Percentiles rank a stretch among this genome's conserved stretches.
Evolutionary conservation across 2,888 invertebrate species (phyloP).

Genomic region (Alsophila aescularia): DNA sequence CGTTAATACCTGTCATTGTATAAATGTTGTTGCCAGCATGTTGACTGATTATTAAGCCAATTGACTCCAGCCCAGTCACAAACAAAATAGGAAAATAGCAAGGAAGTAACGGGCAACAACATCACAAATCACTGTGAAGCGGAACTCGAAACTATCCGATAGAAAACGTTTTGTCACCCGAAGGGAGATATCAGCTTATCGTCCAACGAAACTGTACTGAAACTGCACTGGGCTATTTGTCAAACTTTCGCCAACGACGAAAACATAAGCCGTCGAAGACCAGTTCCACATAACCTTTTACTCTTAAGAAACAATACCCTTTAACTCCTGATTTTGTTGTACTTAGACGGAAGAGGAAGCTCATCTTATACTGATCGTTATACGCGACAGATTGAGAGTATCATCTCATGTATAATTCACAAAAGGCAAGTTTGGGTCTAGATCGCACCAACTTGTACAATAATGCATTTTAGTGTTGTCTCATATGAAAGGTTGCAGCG

Average conservation of each 20-base stretch:
- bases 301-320: not conserved
- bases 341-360: constrained; percentile 27
- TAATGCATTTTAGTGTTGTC: constrained; percentile 43
- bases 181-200: constrained; percentile 68
- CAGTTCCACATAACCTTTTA: constrained; percentile 43
- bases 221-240: constrained; percentile 72
- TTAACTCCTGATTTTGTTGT: not conserved
- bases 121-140: constrained; percentile 57
- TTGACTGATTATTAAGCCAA: not conserved
- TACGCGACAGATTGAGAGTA: constrained; percentile 72
- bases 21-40: too few relatives aligned
- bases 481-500: constrained; percentile 58
- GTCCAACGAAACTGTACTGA: constrained; percentile 47
- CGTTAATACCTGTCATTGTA: too few relatives aligned
- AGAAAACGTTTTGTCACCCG: constrained; percentile 56
- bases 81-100: constrained; percentile 24
- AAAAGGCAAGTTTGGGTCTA: constrained; percentile 63
- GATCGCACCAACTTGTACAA: constrained; percentile 49
- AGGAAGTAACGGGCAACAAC: constrained; percentile 28
- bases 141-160: constrained; percentile 56
- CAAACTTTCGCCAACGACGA: constrained; percentile 69
- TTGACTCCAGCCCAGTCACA: not conserved
- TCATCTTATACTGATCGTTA: constrained; percentile 52
- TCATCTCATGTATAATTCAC: constrained; percentile 79
- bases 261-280: constrained; percentile 58